Evolutionary conservation across 2,113 vertebrate genomes (phyloP).

Genomic region (Mus pahari): DNA sequence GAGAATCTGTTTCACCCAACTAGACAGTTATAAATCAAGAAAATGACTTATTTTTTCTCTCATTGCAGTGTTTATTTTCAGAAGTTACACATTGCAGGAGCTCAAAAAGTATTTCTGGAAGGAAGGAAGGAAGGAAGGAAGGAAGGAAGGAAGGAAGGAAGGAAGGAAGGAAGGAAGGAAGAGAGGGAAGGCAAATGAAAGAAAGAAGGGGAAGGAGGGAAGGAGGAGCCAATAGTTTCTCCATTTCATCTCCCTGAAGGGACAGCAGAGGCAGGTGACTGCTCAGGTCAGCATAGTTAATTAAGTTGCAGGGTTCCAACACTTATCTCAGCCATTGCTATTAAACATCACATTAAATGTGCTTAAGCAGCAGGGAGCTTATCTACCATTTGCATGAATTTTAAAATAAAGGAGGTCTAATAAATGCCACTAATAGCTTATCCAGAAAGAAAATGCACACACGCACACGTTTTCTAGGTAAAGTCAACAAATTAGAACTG

Average conservation of each 20-base stretch:
- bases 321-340: not conserved
- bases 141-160: too few relatives aligned
- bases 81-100: not conserved
- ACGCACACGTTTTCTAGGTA: not conserved
- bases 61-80: not conserved
- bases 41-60: not conserved
- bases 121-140: too few relatives aligned
- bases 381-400: slow-evolving; percentile 14
- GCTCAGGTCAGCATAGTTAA: not conserved
- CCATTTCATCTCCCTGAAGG: not conserved
- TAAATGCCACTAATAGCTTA: slow-evolving; percentile 19
- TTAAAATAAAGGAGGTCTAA: slow-evolving; percentile 35
- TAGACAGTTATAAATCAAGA: not conserved
- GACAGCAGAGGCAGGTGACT: slow-evolving; percentile 4
- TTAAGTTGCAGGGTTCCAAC: not conserved
- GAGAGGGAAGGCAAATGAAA: too few relatives aligned
- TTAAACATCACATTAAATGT: not conserved
- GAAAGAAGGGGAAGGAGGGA: not conserved
- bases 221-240: not conserved
- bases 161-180: too few relatives aligned
- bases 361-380: not conserved
- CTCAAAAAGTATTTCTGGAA: not conserved
- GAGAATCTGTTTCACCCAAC: not conserved
- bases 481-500: slow-evolving; percentile 2
- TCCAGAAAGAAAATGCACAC: not conserved